Conservation (phyloP, 2,888 invertebrate species). For the Tryphoninae sp. region DNA sequence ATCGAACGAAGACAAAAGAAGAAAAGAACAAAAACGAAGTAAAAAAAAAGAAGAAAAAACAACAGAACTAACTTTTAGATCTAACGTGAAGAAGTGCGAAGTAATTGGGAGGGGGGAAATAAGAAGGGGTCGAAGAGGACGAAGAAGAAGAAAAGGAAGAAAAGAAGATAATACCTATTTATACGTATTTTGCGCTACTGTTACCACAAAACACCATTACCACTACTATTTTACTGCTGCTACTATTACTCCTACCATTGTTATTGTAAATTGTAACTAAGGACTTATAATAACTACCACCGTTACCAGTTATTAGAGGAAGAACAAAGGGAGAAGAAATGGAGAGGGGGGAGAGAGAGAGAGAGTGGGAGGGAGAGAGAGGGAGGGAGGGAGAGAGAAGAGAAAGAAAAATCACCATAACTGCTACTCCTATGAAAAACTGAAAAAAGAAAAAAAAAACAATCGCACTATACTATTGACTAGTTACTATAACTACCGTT, state of each 20-base stretch:
- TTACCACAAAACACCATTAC: slow-evolving; percentile 62
- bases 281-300: slow-evolving; percentile 65
- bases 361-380: slow-evolving; percentile 38
- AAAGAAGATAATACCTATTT: slow-evolving; percentile 52
- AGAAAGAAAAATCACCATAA: slow-evolving; percentile 64
- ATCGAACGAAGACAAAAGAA: slow-evolving; percentile 72
- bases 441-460: slow-evolving; percentile 24
- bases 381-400: slow-evolving; percentile 16
- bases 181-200: slow-evolving; percentile 67
- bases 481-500: slow-evolving; percentile 51
- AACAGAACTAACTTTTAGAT: not conserved
- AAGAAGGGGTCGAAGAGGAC: slow-evolving; percentile 73
- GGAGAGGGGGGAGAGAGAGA: slow-evolving; percentile 62
- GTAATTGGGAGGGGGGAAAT: too few relatives aligned
- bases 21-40: slow-evolving; percentile 33
- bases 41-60: slow-evolving; percentile 4
- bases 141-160: slow-evolving; percentile 36
- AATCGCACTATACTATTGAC: slow-evolving; percentile 63
- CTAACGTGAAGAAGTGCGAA: too few relatives aligned
- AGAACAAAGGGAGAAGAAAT: slow-evolving; percentile 6
- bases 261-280: slow-evolving; percentile 5
- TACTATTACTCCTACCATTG: slow-evolving; percentile 38
- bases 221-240: slow-evolving; percentile 63
- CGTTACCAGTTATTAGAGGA: slow-evolving; percentile 53
- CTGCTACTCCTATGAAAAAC: slow-evolving; percentile 45